A percentile compares a stretch with the other conserved stretches of the same genome.
Evolutionary conservation across 2,113 vertebrate species (phyloP).

Genomic region (Sclerurus mexicanus): DNA sequence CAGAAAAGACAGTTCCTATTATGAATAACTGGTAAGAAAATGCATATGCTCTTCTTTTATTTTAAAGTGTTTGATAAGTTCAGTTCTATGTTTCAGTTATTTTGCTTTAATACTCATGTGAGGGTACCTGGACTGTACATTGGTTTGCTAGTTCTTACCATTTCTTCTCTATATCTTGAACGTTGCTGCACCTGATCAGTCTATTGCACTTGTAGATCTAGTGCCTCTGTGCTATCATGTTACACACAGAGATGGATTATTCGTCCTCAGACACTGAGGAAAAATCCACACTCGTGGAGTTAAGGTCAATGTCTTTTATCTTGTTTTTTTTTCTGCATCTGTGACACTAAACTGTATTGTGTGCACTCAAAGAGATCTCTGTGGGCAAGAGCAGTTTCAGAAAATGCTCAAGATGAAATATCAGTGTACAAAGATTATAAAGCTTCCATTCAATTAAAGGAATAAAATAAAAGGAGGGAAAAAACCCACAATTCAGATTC

Average conservation of each 20-base stretch:
- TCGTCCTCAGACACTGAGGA: neutral
- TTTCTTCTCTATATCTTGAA: neutral
- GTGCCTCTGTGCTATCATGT: neutral
- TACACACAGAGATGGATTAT: neutral
- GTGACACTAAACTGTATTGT: neutral
- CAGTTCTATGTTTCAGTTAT: neutral
- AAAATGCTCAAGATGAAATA: neutral
- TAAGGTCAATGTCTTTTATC: neutral
- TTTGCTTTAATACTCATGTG: neutral
- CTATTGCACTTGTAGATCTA: neutral
- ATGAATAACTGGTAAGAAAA: neutral
- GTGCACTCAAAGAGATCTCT: neutral
- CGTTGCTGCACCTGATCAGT: neutral
- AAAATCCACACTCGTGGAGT: neutral
- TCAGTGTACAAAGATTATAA: neutral
- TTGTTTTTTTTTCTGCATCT: neutral
- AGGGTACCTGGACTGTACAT: neutral
- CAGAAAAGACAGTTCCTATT: neutral
- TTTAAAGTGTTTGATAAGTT: neutral
- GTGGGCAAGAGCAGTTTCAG: neutral
- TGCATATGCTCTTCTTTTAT: neutral
- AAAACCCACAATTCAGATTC: accelerated
- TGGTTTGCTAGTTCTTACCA: neutral
- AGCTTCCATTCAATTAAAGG: neutral
- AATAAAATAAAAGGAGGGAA: neutral